Percentiles rank a stretch among this genome's conserved stretches.
phyloP scores from a whole-genome alignment of 2,113 vertebrate species.

The Proteles cristata region DNA sequence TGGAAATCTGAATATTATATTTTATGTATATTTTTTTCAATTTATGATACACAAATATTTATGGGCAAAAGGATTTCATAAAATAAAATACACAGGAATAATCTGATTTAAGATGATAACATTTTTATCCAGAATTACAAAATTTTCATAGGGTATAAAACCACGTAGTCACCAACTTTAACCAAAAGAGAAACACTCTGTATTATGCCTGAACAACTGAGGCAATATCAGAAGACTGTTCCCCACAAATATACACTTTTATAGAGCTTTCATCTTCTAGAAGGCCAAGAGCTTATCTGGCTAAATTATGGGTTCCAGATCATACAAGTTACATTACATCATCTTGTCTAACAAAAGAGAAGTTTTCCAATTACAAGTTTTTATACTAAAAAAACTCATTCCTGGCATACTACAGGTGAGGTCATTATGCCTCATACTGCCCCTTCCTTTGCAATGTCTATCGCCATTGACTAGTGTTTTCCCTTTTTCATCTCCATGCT shows the following conservation, averaged over 20 bases:
- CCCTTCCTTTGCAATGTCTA: neutral
- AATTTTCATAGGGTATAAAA: neutral
- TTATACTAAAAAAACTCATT: neutral
- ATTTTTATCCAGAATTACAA: neutral
- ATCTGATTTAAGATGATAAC: neutral
- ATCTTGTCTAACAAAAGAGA: neutral
- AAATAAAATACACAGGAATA: neutral
- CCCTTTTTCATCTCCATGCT: neutral
- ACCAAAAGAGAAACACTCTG: neutral
- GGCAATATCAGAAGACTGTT: neutral
- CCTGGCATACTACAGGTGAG: accelerated
- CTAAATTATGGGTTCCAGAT: neutral
- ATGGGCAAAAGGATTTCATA: neutral
- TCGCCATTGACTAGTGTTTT: neutral
- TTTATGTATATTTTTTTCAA: neutral
- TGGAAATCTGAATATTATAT: neutral
- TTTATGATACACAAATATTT: neutral
- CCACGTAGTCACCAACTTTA: neutral
- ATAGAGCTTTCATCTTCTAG: neutral
- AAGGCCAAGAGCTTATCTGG: neutral
- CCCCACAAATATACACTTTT: neutral
- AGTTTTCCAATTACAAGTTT: neutral
- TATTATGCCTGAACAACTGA: neutral
- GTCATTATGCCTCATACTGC: accelerated
- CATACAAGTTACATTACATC: neutral